Conservation (phyloP, 2,888 invertebrate genomes). For the Lingula anatina region DNA sequence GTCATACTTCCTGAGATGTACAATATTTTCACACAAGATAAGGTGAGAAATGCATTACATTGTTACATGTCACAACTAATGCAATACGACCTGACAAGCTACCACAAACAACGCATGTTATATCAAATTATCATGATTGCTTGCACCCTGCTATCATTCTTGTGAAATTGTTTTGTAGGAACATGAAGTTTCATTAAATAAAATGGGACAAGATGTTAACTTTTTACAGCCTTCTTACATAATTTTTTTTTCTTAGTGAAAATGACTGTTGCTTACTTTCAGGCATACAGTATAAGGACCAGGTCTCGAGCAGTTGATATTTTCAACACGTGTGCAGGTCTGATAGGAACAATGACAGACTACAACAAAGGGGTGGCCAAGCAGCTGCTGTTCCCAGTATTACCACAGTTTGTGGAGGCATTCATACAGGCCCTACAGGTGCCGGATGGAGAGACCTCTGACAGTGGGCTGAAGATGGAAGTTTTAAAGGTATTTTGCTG, state of each 20-base stretch:
- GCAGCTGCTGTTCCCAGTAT: conserved; percentile 62
- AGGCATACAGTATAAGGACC: conserved; percentile 60
- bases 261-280: conserved; percentile 18
- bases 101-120: too few relatives aligned
- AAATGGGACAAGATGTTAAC: too few relatives aligned
- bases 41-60: conserved; percentile 54
- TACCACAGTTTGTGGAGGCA: conserved; percentile 63
- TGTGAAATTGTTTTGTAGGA: too few relatives aligned
- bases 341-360: conserved; percentile 57
- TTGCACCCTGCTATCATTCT: too few relatives aligned
- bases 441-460: conserved; percentile 57
- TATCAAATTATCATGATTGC: too few relatives aligned
- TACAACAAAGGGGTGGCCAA: conserved; percentile 57
- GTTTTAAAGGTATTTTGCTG: conserved; percentile 55
- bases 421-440: conserved; percentile 58
- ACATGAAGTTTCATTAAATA: too few relatives aligned
- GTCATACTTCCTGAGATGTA: conserved; percentile 67
- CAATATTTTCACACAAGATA: conserved; percentile 62
- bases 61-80: too few relatives aligned
- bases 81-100: too few relatives aligned
- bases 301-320: conserved; percentile 65
- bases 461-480: conserved; percentile 63
- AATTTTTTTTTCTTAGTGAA: too few relatives aligned
- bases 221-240: too few relatives aligned
- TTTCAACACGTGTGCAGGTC: conserved; percentile 61